Percentiles rank a stretch among this genome's conserved stretches.
phyloP scores from a whole-genome alignment of 35 echinoderm and acorn worm species.

The Heliocidaris tuberculata region DNA sequence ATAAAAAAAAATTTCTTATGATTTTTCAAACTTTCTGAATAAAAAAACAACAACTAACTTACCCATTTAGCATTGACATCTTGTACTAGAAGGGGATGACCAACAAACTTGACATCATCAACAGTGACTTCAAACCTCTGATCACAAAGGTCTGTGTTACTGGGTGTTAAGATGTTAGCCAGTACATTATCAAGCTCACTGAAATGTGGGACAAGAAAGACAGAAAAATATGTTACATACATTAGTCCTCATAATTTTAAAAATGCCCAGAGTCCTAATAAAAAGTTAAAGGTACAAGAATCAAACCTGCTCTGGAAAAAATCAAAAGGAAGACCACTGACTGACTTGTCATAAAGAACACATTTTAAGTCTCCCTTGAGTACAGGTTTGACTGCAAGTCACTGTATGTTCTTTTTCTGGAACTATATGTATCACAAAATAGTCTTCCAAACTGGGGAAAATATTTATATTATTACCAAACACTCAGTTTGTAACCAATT shows the following conservation, averaged over 20 bases:
- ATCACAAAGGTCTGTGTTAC: slow-evolving; percentile 77
- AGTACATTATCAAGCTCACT: slow-evolving; percentile 91
- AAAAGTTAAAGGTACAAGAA: background rate
- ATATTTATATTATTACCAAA: too few relatives aligned
- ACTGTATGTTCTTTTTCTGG: background rate
- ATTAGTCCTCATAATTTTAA: background rate
- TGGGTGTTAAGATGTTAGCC: slow-evolving; percentile 80
- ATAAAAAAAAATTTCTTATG: too few relatives aligned
- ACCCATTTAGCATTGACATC: slow-evolving; percentile 90
- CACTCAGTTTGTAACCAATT: too few relatives aligned
- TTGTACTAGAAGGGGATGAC: slow-evolving; percentile 82
- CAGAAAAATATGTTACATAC: background rate
- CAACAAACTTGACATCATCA: slow-evolving; percentile 98
- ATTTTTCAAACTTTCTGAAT: too few relatives aligned
- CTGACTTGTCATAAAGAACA: too few relatives aligned
- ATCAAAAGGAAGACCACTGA: background rate
- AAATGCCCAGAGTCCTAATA: background rate
- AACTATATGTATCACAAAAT: background rate
- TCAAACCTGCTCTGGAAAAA: background rate
- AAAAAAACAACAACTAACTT: slow-evolving; percentile 5
- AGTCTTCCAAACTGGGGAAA: too few relatives aligned
- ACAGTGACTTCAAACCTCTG: slow-evolving; percentile 94
- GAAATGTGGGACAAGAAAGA: background rate
- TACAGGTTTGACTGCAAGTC: background rate
- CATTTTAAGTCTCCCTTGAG: too few relatives aligned